phyloP scores from a whole-genome alignment of 92 coral and sea anemone species.

The Nematostella vectensis region DNA sequence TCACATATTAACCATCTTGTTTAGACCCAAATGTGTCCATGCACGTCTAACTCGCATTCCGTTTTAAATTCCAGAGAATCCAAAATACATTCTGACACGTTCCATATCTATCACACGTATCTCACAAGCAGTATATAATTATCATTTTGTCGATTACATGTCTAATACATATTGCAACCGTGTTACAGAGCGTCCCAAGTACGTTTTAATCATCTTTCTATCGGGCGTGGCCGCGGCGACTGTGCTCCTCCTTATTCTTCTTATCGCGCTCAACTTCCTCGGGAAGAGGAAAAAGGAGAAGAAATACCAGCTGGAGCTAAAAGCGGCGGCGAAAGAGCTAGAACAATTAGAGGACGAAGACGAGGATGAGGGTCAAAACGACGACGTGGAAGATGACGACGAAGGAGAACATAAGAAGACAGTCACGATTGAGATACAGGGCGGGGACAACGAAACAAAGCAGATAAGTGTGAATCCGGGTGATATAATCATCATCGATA shows the following conservation, averaged over 20 bases:
- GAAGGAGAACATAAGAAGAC: conserved; percentile 42
- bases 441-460: conserved; percentile 47
- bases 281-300: conserved; percentile 31
- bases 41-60: too few relatives aligned
- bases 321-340: background rate
- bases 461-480: conserved; percentile 79
- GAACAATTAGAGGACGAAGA: conserved; percentile 13
- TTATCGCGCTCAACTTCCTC: conserved; percentile 28
- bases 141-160: too few relatives aligned
- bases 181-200: conserved; percentile 31
- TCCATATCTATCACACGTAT: too few relatives aligned
- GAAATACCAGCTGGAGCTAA: conserved; percentile 24
- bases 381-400: conserved; percentile 11
- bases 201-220: conserved; percentile 56
- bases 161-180: too few relatives aligned
- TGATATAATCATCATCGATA: conserved; percentile 74
- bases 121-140: too few relatives aligned
- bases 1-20: too few relatives aligned
- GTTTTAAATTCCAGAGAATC: too few relatives aligned
- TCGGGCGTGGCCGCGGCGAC: conserved; percentile 71
- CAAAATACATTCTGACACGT: too few relatives aligned
- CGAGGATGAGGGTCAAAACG: conserved; percentile 2
- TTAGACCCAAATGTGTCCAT: too few relatives aligned
- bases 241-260: conserved; percentile 30
- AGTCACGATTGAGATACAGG: conserved; percentile 74